phyloP scores from a whole-genome alignment of 1,140 invertebrate genomes.

The Achroia grisella region DNA sequence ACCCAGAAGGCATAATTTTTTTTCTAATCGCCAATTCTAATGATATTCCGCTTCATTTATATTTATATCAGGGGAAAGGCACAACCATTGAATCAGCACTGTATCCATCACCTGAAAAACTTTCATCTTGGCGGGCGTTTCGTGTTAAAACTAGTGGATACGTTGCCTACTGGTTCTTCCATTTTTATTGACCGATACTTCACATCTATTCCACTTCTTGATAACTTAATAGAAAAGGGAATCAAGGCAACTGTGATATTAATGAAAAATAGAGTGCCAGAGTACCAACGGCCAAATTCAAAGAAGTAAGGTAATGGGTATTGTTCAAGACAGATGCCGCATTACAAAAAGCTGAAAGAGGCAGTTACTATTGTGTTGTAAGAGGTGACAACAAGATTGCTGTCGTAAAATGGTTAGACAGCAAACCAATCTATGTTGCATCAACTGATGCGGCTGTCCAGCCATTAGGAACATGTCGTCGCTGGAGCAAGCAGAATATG shows the following conservation, averaged over 20 bases:
- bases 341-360: not conserved
- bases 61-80: not conserved
- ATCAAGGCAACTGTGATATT: not conserved
- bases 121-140: not conserved
- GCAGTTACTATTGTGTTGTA: not conserved
- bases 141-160: not conserved
- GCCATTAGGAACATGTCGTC: conserved; percentile 1
- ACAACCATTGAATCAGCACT: not conserved
- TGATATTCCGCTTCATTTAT: not conserved
- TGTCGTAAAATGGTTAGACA: conserved; percentile 1
- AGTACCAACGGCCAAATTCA: not conserved
- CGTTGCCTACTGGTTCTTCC: not conserved
- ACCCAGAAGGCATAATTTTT: conserved; percentile 2
- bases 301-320: not conserved
- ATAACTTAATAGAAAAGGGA: not conserved
- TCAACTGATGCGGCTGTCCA: not conserved
- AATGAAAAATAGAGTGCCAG: not conserved
- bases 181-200: conserved; percentile 1
- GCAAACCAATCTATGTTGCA: conserved; percentile 1
- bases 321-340: not conserved
- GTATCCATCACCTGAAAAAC: conserved; percentile 3
- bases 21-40: not conserved
- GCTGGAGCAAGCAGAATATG: not conserved
- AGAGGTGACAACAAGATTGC: not conserved
- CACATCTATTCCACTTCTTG: conserved; percentile 1